Percentiles rank a stretch among this genome's conserved stretches.
Conservation (phyloP, 30 jellyfish, hydroid and myxozoan genomes). For the Aurelia sp. region DNA sequence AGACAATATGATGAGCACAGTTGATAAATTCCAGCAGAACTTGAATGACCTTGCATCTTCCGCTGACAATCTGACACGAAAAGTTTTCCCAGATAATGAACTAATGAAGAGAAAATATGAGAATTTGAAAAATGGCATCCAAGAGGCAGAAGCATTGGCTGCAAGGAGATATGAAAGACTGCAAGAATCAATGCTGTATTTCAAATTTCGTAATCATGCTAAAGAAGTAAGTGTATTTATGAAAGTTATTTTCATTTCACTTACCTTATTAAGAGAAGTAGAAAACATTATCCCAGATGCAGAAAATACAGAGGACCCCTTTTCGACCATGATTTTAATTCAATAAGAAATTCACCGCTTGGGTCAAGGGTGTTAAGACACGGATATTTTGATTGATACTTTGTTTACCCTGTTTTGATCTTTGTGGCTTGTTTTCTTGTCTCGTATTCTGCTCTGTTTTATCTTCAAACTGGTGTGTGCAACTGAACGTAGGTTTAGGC, state of each 20-base stretch:
- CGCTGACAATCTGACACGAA: conserved; percentile 9
- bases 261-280: neutral
- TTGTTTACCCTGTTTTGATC: too few species aligned
- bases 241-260: neutral
- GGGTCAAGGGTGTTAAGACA: too few species aligned
- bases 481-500: too few species aligned
- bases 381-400: too few species aligned
- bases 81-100: conserved; percentile 9
- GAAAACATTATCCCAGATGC: too few species aligned
- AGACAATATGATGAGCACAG: conserved; percentile 15
- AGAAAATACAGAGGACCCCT: too few species aligned
- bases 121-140: conserved; percentile 23
- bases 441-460: too few species aligned
- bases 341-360: too few species aligned
- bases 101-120: conserved; percentile 32
- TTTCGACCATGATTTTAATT: too few species aligned
- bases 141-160: conserved; percentile 7
- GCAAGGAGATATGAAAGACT: conserved; percentile 14
- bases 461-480: too few species aligned
- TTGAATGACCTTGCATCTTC: conserved; percentile 25
- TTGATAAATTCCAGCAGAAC: conserved; percentile 34
- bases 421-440: too few species aligned
- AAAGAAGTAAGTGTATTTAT: conserved; percentile 17
- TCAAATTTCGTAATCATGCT: conserved; percentile 30
- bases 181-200: conserved; percentile 39